phyloP scores from a whole-genome alignment of 2,888 invertebrate species.

The Drosophila nigritarsus region DNA sequence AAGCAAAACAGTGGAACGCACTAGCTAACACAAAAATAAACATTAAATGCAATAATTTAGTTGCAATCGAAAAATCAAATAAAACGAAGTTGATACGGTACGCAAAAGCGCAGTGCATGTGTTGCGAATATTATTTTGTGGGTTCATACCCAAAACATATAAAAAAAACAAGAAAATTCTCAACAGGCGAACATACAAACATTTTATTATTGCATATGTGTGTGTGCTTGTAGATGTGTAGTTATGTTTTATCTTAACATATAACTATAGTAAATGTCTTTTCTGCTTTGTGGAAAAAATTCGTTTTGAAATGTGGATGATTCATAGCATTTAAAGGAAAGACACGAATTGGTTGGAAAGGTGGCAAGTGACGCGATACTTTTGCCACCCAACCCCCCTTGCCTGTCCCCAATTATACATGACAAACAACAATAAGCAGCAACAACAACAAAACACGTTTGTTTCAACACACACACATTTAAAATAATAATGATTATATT shows the following conservation, averaged over 20 bases:
- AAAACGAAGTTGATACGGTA: slow-evolving; percentile 40
- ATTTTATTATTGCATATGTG: background rate
- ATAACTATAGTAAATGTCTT: slow-evolving; percentile 15
- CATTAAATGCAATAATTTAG: slow-evolving; percentile 46
- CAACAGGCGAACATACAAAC: background rate
- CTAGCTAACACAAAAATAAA: slow-evolving; percentile 25
- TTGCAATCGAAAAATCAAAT: slow-evolving; percentile 23
- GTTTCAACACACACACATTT: slow-evolving; percentile 7
- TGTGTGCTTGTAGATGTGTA: background rate
- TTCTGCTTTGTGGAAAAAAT: slow-evolving; percentile 14
- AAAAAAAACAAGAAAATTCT: slow-evolving; percentile 1
- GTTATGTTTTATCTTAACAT: slow-evolving; percentile 7
- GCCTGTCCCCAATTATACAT: background rate
- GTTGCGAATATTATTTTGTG: slow-evolving; percentile 31
- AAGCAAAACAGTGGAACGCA: slow-evolving; percentile 19
- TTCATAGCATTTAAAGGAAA: slow-evolving; percentile 35
- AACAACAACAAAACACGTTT: slow-evolving; percentile 22
- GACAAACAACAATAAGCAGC: slow-evolving; percentile 20
- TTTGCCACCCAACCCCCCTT: slow-evolving; percentile 20
- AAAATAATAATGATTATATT: slow-evolving; percentile 27
- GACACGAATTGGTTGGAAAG: slow-evolving; percentile 39
- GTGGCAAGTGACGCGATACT: slow-evolving; percentile 52
- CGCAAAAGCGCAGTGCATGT: slow-evolving; percentile 21
- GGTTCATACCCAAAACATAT: background rate
- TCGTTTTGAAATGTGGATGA: slow-evolving; percentile 24